Evolutionary conservation across 2,888 invertebrate genomes (phyloP).

Genomic region (Itoplectis maculator): DNA sequence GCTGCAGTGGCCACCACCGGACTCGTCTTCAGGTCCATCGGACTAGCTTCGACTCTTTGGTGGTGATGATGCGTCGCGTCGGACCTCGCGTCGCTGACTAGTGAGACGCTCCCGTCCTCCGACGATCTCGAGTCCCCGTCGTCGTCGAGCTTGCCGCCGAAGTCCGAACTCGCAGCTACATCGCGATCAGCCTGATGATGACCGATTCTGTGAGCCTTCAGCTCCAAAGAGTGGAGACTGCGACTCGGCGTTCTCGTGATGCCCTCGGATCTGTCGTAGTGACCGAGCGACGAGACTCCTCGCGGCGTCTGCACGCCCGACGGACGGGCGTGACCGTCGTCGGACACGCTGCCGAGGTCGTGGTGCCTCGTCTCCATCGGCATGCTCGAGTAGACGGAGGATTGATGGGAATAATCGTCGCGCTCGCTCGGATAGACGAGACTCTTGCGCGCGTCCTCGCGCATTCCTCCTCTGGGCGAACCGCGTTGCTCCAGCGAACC

Average conservation of each 20-base stretch:
- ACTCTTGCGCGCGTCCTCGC: constrained; percentile 79
- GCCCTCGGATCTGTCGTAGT: constrained; percentile 67
- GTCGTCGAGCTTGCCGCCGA: constrained; percentile 83
- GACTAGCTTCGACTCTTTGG: constrained; percentile 82
- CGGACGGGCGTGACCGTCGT: constrained; percentile 48
- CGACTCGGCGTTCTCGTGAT: constrained; percentile 62
- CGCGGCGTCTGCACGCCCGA: constrained; percentile 48
- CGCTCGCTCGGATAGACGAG: constrained; percentile 77
- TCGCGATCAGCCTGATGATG: constrained; percentile 75
- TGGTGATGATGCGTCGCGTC: constrained; percentile 75
- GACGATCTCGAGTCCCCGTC: constrained; percentile 81
- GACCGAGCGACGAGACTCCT: constrained; percentile 49
- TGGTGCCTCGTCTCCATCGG: constrained; percentile 63
- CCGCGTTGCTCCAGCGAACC: constrained; percentile 83
- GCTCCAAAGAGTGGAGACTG: constrained; percentile 71
- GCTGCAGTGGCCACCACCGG: constrained; percentile 1
- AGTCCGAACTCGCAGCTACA: constrained; percentile 72
- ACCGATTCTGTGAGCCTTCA: constrained; percentile 64
- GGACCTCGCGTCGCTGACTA: constrained; percentile 81
- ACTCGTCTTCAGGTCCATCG: constrained; percentile 78
- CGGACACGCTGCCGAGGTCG: constrained; percentile 37
- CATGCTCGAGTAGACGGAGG: constrained; percentile 66
- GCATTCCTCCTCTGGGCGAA: constrained; percentile 61
- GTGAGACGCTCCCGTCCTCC: constrained; percentile 78
- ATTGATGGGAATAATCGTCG: constrained; percentile 67